These are phyloP conservation scores for Operophtera brumata DNA, from an alignment of 2,888 invertebrate genomes.

Conservation along the genomic window DNA sequence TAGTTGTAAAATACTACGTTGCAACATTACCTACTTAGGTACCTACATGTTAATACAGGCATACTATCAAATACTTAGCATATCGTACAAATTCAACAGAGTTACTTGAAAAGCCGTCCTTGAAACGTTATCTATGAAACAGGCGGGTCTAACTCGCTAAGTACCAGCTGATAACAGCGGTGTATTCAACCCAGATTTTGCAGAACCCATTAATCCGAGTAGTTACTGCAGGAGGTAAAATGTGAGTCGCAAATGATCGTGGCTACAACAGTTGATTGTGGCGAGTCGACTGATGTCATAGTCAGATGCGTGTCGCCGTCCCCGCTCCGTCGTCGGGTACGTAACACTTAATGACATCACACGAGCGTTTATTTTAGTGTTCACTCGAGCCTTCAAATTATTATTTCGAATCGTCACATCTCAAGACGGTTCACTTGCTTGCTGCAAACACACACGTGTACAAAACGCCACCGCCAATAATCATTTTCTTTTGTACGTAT, in stretches of 20 bases:
- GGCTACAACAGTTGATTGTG: slow-evolving; percentile 54
- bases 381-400: slow-evolving; percentile 71
- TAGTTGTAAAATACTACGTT: not conserved
- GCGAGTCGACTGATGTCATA: slow-evolving; percentile 71
- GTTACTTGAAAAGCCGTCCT: slow-evolving; percentile 23
- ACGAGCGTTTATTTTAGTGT: slow-evolving; percentile 68
- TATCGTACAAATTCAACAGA: slow-evolving; percentile 13
- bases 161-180: slow-evolving; percentile 25
- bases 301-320: slow-evolving; percentile 56
- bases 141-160: slow-evolving; percentile 25
- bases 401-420: slow-evolving; percentile 60
- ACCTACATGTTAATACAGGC: not conserved
- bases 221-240: slow-evolving; percentile 29
- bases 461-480: slow-evolving; percentile 17
- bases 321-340: slow-evolving; percentile 54
- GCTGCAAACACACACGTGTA: slow-evolving; percentile 44
- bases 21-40: not conserved
- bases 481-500: slow-evolving; percentile 26
- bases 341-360: slow-evolving; percentile 78
- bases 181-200: slow-evolving; percentile 31
- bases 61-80: slow-evolving; percentile 11
- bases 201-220: slow-evolving; percentile 31
- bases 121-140: slow-evolving; percentile 31
- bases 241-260: slow-evolving; percentile 48
- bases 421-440: slow-evolving; percentile 49